Conservation (phyloP, 2,888 invertebrate genomes). For the Eupeodes luniger region DNA sequence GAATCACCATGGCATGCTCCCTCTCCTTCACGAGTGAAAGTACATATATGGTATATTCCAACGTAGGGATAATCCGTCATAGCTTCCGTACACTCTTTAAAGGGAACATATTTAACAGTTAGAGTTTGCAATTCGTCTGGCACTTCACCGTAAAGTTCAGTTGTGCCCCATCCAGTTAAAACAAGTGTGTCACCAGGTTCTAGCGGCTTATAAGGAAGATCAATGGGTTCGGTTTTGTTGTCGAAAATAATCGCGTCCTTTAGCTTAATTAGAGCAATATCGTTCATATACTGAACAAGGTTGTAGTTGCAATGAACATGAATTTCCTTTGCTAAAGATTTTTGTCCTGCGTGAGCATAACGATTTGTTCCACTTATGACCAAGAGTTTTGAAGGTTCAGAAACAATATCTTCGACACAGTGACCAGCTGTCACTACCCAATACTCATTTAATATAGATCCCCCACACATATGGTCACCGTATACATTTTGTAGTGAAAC, state of each 20-base stretch:
- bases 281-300: constrained; percentile 84
- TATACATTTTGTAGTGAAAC: constrained; percentile 80
- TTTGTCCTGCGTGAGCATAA: constrained; percentile 78
- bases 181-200: constrained; percentile 85
- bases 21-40: constrained; percentile 86
- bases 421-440: constrained; percentile 83
- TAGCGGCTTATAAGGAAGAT: constrained; percentile 82
- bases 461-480: constrained; percentile 82
- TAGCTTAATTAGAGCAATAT: constrained; percentile 88
- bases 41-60: constrained; percentile 86
- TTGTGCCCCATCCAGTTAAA: constrained; percentile 88
- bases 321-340: constrained; percentile 79
- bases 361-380: constrained; percentile 81
- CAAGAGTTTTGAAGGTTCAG: constrained; percentile 42
- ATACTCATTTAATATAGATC: constrained; percentile 81
- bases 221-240: constrained; percentile 85
- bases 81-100: constrained; percentile 85
- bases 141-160: constrained; percentile 84
- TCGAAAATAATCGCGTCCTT: constrained; percentile 85
- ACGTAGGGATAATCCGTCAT: constrained; percentile 85
- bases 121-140: constrained; percentile 86
- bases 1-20: constrained; percentile 84
- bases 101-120: constrained; percentile 86
- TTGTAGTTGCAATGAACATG: constrained; percentile 80
- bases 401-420: constrained; percentile 78